Conservation (phyloP, 2,888 invertebrate species). For the Heliconius hortense region DNA sequence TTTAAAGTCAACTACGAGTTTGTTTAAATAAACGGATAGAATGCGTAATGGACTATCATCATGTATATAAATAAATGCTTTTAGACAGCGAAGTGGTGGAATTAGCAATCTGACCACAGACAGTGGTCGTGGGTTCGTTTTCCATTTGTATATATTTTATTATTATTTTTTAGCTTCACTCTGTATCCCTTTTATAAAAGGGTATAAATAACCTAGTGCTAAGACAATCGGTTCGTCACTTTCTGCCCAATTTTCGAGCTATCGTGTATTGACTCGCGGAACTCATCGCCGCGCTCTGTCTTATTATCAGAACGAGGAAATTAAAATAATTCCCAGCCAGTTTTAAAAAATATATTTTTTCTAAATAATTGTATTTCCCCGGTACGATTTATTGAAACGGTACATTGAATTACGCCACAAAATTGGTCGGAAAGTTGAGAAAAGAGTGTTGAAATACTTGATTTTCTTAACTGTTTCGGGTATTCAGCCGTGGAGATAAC, state of each 20-base stretch:
- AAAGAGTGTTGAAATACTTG: no score
- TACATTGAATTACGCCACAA: no score
- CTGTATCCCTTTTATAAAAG: background rate
- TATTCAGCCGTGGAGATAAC: background rate
- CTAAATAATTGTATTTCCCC: no score
- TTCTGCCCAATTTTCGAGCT: no score
- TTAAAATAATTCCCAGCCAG: no score
- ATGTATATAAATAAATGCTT: background rate
- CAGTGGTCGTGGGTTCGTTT: background rate
- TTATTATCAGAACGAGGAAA: no score
- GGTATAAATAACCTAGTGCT: background rate
- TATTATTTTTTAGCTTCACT: background rate
- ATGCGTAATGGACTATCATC: background rate
- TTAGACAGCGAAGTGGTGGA: background rate
- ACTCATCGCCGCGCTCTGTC: no score
- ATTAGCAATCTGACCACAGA: no score
- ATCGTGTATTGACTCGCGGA: no score
- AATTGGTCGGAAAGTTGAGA: no score
- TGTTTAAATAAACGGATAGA: background rate
- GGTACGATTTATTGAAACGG: no score
- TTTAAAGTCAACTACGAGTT: conserved; percentile 3
- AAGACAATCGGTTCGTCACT: background rate
- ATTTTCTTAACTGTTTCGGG: background rate
- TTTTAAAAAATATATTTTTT: background rate
- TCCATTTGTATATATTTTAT: no score